A percentile compares a stretch with the other conserved stretches of the same genome.
Evolutionary conservation across 2,888 invertebrate genomes (phyloP).

Genomic region (Drosophila silvestris): DNA sequence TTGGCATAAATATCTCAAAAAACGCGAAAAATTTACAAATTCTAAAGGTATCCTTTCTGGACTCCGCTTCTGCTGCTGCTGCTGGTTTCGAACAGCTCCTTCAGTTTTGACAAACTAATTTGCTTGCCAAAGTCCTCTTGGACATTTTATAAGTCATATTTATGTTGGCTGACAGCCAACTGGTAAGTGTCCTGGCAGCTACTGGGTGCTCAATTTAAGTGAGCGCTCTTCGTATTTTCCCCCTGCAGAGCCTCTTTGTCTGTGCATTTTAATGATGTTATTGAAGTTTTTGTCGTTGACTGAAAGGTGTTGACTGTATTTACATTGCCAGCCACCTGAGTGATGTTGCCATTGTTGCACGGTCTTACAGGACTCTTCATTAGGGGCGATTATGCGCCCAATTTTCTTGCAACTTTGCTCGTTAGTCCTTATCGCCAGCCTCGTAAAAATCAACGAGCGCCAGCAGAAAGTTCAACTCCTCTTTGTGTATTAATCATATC

Average conservation of each 20-base stretch:
- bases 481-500: constrained; percentile 51
- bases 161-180: constrained; percentile 71
- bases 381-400: constrained; percentile 26
- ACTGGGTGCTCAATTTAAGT: constrained; percentile 63
- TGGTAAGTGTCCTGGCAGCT: constrained; percentile 42
- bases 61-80: constrained; percentile 8
- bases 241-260: not conserved
- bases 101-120: constrained; percentile 62
- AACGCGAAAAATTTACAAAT: constrained; percentile 45
- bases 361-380: constrained; percentile 24
- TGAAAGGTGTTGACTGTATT: constrained; percentile 62
- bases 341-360: constrained; percentile 35
- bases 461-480: constrained; percentile 39
- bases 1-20: constrained; percentile 59
- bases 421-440: constrained; percentile 50
- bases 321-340: constrained; percentile 43
- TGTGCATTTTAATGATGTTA: constrained; percentile 70
- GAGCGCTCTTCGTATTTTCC: constrained; percentile 35
- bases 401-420: constrained; percentile 45
- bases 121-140: constrained; percentile 58
- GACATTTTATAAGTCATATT: constrained; percentile 75
- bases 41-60: constrained; percentile 30
- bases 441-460: constrained; percentile 50
- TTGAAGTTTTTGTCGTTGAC: constrained; percentile 61
- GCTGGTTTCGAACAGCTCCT: constrained; percentile 19